A percentile compares a stretch with the other conserved stretches of the same genome.
These are phyloP conservation scores for Drosophila sulfurigaster DNA, from an alignment of 1,140 invertebrate species.

Conservation along the genomic window DNA sequence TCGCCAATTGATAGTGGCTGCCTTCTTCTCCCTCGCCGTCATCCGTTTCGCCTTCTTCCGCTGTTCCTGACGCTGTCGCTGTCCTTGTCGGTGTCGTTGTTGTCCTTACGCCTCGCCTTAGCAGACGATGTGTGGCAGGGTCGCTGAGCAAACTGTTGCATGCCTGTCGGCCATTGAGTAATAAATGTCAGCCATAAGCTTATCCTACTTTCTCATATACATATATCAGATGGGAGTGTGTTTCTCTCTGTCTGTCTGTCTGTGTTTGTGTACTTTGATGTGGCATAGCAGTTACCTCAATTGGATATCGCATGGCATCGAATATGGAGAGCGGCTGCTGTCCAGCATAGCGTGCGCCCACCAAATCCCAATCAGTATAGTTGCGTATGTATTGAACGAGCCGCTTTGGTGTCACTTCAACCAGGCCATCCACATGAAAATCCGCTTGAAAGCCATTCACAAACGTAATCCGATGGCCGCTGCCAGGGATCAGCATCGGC, in stretches of 20 bases:
- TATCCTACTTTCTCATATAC: constrained; percentile 12
- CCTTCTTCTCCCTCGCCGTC: neutral
- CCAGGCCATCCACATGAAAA: constrained; percentile 86
- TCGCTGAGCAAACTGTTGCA: constrained; percentile 74
- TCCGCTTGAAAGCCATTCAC: constrained; percentile 89
- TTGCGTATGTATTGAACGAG: constrained; percentile 89
- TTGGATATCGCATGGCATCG: constrained; percentile 89
- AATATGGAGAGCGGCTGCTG: constrained; percentile 88
- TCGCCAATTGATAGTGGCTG: constrained; percentile 87
- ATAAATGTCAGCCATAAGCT: constrained; percentile 48
- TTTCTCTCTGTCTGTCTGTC: neutral
- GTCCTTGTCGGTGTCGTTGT: neutral
- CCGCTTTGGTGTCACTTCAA: constrained; percentile 88
- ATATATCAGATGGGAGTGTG: neutral
- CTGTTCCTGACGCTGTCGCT: no score
- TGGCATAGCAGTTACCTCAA: constrained; percentile 86
- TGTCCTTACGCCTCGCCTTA: constrained; percentile 10
- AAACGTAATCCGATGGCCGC: constrained; percentile 90
- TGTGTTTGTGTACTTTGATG: constrained; percentile 36
- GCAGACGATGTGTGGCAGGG: constrained; percentile 37
- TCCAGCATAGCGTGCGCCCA: constrained; percentile 88
- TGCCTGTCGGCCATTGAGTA: constrained; percentile 55
- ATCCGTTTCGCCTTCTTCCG: neutral
- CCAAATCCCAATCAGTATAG: constrained; percentile 90
- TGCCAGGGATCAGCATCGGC: constrained; percentile 57